These are phyloP conservation scores for Odontocolon sp. DNA, from an alignment of 2,888 invertebrate genomes.

Conservation along the genomic window DNA sequence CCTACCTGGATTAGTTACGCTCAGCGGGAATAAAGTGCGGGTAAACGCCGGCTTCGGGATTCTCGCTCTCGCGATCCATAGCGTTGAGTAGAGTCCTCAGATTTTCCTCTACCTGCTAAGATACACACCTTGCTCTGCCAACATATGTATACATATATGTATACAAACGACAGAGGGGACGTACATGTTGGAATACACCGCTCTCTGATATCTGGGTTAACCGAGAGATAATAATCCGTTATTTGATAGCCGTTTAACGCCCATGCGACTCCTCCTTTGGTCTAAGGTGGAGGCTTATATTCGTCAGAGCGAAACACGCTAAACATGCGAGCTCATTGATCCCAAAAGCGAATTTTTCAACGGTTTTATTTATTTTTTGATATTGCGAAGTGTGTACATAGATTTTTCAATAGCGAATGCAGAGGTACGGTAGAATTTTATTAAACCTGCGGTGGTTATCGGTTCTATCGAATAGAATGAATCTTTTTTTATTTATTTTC, in stretches of 20 bases:
- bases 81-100: constrained; percentile 25
- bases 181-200: constrained; percentile 42
- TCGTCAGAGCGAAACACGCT: constrained; percentile 29
- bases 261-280: constrained; percentile 56
- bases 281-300: constrained; percentile 19
- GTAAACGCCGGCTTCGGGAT: constrained; percentile 54
- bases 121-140: constrained; percentile 39
- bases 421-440: constrained; percentile 11
- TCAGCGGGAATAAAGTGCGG: constrained; percentile 60
- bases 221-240: constrained; percentile 66
- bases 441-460: constrained; percentile 22
- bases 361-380: constrained; percentile 7
- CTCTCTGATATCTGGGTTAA: constrained; percentile 62
- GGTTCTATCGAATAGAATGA: not conserved
- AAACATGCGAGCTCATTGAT: constrained; percentile 6
- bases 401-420: not conserved
- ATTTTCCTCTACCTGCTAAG: constrained; percentile 45
- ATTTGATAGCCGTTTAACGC: constrained; percentile 63
- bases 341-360: not conserved
- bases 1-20: constrained; percentile 67
- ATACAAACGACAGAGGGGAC: constrained; percentile 5
- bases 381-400: not conserved
- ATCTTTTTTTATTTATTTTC: constrained; percentile 34
- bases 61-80: constrained; percentile 32
- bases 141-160: constrained; percentile 24